These are phyloP conservation scores for Synanthedon vespiformis DNA, from an alignment of 2,888 invertebrate genomes.

Conservation along the genomic window DNA sequence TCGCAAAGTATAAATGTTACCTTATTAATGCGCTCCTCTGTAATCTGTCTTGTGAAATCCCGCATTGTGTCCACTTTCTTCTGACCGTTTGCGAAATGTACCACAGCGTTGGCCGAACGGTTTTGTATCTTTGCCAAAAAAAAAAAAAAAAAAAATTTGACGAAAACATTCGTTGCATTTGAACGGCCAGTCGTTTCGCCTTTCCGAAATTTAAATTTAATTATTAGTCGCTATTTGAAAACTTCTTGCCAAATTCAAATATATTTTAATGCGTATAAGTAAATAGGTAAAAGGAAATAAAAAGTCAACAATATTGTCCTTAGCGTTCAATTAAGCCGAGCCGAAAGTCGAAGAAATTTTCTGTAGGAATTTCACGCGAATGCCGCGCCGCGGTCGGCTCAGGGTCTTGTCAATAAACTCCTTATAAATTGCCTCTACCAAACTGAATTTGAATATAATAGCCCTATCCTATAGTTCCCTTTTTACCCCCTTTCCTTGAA, in stretches of 20 bases:
- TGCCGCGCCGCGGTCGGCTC: conserved; percentile 24
- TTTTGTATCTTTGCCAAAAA: conserved; percentile 1
- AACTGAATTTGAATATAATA: conserved; percentile 69
- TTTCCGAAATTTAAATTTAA: background rate
- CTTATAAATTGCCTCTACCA: conserved; percentile 66
- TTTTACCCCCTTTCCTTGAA: conserved; percentile 57
- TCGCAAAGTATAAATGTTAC: conserved; percentile 33
- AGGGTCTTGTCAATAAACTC: conserved; percentile 65
- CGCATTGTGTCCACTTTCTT: conserved; percentile 60
- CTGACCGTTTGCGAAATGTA: conserved; percentile 32
- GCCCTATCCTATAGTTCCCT: conserved; percentile 48
- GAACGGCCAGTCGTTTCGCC: background rate
- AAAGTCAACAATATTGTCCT: conserved; percentile 59
- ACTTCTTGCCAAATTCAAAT: background rate
- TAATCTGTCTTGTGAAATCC: conserved; percentile 65
- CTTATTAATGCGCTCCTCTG: conserved; percentile 56
- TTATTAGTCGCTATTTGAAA: background rate
- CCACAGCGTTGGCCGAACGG: conserved; percentile 5
- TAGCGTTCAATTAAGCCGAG: conserved; percentile 54
- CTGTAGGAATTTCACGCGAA: conserved; percentile 53
- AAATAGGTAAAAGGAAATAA: conserved; percentile 16
- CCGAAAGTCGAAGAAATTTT: conserved; percentile 39
- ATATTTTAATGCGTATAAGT: background rate
- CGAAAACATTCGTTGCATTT: background rate
- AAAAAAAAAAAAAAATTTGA: background rate